Evolutionary conservation across 2,888 invertebrate species (phyloP).

Genomic region (Sericinus montela): DNA sequence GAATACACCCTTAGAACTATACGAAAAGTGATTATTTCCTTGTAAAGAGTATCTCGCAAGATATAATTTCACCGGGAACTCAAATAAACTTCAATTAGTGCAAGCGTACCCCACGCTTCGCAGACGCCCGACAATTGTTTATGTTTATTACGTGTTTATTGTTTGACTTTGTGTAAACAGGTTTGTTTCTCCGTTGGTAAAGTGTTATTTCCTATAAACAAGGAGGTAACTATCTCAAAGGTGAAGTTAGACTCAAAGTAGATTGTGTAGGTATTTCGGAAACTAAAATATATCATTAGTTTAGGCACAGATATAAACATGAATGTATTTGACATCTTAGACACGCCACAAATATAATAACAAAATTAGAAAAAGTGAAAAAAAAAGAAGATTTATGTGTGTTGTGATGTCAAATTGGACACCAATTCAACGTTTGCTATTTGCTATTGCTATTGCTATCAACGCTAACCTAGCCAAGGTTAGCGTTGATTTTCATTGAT

Average conservation of each 20-base stretch:
- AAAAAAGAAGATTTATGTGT: too few relatives aligned
- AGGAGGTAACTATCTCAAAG: constrained; percentile 27
- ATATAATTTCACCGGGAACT: constrained; percentile 57
- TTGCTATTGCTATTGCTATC: too few relatives aligned
- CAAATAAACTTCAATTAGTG: constrained; percentile 69
- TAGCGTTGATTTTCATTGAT: too few relatives aligned
- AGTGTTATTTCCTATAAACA: constrained; percentile 47
- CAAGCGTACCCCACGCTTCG: constrained; percentile 39
- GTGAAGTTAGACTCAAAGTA: constrained; percentile 22
- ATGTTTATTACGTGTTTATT: constrained; percentile 67
- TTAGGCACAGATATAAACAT: too few relatives aligned
- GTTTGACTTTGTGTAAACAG: constrained; percentile 54
- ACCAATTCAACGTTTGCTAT: too few relatives aligned
- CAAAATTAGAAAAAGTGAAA: too few relatives aligned
- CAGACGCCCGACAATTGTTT: constrained; percentile 60
- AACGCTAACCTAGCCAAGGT: too few relatives aligned
- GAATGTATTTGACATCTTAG: too few relatives aligned
- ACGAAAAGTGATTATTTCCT: constrained; percentile 11
- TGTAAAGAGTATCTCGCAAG: constrained; percentile 29
- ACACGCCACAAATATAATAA: too few relatives aligned
- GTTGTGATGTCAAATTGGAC: too few relatives aligned
- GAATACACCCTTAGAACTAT: not conserved
- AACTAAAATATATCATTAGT: not conserved
- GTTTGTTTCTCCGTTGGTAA: constrained; percentile 44
- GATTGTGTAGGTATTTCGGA: not conserved